These are phyloP conservation scores for Pardalotus punctatus DNA, from an alignment of 2,113 vertebrate genomes.

Conservation along the genomic window DNA sequence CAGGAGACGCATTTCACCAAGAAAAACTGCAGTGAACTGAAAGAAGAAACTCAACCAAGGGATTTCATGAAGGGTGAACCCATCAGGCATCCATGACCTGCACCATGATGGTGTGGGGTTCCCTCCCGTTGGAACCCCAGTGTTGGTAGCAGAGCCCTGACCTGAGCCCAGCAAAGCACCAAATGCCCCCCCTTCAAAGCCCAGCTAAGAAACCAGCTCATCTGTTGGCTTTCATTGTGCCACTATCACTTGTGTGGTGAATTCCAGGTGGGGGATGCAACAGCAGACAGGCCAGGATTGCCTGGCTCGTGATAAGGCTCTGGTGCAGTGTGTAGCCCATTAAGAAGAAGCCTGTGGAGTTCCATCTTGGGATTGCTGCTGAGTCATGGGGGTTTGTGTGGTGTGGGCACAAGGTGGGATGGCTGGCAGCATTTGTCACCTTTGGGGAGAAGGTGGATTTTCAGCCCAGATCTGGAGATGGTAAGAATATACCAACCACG, in stretches of 20 bases:
- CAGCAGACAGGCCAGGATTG: neutral
- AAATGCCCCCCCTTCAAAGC: constrained; percentile 61
- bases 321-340: neutral
- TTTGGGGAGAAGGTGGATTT: neutral
- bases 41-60: neutral
- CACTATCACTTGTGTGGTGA: neutral
- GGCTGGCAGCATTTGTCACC: neutral
- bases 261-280: neutral
- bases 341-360: neutral
- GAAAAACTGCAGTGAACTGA: neutral
- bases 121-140: neutral
- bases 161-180: neutral
- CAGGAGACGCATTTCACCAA: neutral
- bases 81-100: no score
- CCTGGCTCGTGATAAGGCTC: neutral
- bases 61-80: neutral
- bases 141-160: neutral
- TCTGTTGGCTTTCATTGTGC: constrained; percentile 18
- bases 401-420: neutral
- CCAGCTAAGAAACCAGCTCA: constrained; percentile 13
- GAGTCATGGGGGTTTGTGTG: neutral
- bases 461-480: neutral
- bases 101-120: rapidly evolving
- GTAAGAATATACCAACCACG: neutral
- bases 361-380: neutral